phyloP scores from a whole-genome alignment of 2,888 invertebrate species.

The Eupithecia tripunctaria region DNA sequence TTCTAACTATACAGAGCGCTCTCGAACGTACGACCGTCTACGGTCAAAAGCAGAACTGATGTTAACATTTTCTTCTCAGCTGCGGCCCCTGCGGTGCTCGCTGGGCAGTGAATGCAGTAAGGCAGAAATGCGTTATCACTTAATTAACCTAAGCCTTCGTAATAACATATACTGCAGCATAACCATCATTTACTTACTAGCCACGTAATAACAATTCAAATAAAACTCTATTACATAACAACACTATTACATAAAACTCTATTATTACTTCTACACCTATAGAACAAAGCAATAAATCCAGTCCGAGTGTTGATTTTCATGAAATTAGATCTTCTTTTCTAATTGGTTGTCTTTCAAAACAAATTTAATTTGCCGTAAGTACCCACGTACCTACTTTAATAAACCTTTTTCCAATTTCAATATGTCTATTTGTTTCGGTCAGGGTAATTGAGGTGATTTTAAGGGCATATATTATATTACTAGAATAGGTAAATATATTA shows the following conservation, averaged over 20 bases:
- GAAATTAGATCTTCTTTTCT: background rate
- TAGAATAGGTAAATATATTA: background rate
- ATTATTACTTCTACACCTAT: background rate
- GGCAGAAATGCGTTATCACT: background rate
- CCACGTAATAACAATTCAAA: no score
- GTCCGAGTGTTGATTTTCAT: background rate
- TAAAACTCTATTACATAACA: no score
- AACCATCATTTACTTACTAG: background rate
- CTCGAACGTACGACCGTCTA: background rate
- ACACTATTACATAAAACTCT: background rate
- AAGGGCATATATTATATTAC: constrained; percentile 15
- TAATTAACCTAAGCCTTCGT: background rate
- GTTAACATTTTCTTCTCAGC: background rate
- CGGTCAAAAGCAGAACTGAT: background rate
- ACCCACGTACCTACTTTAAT: background rate
- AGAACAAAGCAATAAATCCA: background rate
- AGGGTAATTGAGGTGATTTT: constrained; percentile 8
- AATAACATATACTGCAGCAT: background rate
- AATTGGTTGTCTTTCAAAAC: constrained; percentile 8
- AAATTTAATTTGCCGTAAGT: background rate
- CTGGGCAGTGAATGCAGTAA: no score
- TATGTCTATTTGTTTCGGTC: background rate
- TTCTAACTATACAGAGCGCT: no score
- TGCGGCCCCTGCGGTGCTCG: no score
- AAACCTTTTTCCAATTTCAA: background rate